phyloP scores from a whole-genome alignment of 2,888 invertebrate genomes.

The Acrocyrtus sp. region DNA sequence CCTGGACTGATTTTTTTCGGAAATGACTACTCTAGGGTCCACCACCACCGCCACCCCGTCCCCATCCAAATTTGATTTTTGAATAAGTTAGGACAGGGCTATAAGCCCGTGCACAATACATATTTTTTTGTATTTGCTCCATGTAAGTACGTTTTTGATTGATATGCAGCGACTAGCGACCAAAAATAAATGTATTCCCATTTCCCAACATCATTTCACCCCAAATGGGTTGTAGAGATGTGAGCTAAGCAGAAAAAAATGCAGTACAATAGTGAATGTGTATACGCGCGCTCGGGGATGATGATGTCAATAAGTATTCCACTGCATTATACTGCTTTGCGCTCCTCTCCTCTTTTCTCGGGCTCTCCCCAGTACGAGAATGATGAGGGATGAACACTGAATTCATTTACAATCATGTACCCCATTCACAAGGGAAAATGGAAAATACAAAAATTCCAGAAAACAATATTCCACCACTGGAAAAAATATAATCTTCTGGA shows the following conservation, averaged over 20 bases:
- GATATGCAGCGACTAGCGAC: slow-evolving; percentile 5
- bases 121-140: slow-evolving; percentile 21
- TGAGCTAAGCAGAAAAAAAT: too few relatives aligned
- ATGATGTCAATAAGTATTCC: not conserved
- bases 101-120: not conserved
- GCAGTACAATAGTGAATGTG: too few relatives aligned
- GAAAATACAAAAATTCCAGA: slow-evolving; percentile 5
- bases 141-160: slow-evolving; percentile 15
- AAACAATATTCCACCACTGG: not conserved
- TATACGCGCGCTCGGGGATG: too few relatives aligned
- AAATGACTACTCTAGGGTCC: not conserved
- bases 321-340: too few relatives aligned
- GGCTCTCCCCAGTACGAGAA: not conserved
- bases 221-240: slow-evolving; percentile 18
- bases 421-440: slow-evolving; percentile 1
- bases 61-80: not conserved
- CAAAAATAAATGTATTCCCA: slow-evolving; percentile 4
- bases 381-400: not conserved
- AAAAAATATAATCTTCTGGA: slow-evolving; percentile 23
- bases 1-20: slow-evolving; percentile 1
- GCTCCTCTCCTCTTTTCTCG: not conserved
- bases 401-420: not conserved
- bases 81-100: too few relatives aligned
- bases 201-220: slow-evolving; percentile 47
- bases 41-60: not conserved